phyloP scores from a whole-genome alignment of 2,797 vertebrate species.

The Merluccius polli region DNA sequence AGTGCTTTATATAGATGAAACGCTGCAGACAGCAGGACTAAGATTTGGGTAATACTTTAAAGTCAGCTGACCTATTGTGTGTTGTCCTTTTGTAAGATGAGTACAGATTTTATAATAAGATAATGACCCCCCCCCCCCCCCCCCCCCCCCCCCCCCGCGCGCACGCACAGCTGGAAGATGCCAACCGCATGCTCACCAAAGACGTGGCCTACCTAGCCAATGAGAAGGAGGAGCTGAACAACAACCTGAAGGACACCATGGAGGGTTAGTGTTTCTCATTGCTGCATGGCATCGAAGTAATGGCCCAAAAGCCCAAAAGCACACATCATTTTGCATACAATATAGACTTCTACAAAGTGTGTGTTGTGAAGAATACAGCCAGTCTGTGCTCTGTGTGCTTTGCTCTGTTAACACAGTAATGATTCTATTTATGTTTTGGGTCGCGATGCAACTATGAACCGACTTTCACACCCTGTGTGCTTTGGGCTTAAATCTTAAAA shows the following conservation, averaged over 20 bases:
- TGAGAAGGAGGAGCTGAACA: constrained; percentile 96
- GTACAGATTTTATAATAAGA: not conserved
- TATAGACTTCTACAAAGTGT: not conserved
- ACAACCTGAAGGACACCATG: constrained; percentile 81
- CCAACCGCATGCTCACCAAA: constrained; percentile 91
- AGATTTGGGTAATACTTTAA: not conserved
- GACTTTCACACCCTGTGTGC: too few species aligned
- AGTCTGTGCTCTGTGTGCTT: not conserved
- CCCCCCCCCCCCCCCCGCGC: not conserved
- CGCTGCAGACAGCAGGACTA: not conserved
- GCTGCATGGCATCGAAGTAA: not conserved
- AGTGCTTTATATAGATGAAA: not conserved
- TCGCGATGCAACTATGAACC: too few species aligned
- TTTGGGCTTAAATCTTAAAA: not conserved
- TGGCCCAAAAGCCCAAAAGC: not conserved
- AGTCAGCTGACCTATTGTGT: not conserved
- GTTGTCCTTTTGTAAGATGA: not conserved
- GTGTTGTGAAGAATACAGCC: not conserved
- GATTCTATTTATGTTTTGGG: too few species aligned
- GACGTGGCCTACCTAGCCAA: constrained; percentile 94
- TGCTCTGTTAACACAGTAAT: not conserved
- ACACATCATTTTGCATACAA: not conserved
- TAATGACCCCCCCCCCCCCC: not conserved
- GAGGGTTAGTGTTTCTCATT: constrained; percentile 45
- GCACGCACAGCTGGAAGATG: constrained; percentile 86